A percentile compares a stretch with the other conserved stretches of the same genome.
Evolutionary conservation across 2,888 invertebrate species (phyloP).

Genomic region (Trachelus troglodyta): DNA sequence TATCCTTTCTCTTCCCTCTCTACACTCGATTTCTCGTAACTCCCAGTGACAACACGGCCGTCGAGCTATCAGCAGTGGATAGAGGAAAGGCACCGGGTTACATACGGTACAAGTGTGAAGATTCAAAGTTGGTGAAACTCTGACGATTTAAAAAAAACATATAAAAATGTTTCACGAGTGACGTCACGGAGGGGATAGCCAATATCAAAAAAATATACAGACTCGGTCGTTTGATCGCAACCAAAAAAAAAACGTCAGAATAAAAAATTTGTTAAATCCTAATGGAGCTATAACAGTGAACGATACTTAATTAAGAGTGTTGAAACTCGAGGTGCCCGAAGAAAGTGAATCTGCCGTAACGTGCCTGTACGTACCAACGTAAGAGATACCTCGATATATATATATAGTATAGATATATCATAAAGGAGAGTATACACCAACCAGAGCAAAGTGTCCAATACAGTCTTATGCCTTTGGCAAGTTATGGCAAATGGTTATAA

Average conservation of each 20-base stretch:
- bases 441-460: neutral
- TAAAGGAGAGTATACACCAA: neutral
- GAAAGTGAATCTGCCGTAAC: neutral
- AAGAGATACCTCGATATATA: neutral
- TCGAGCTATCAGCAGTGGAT: neutral
- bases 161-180: neutral
- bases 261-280: neutral
- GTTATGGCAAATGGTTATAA: neutral
- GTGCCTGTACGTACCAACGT: neutral
- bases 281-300: neutral
- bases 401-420: neutral
- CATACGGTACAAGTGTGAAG: neutral
- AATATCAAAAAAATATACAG: neutral
- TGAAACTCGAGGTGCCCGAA: neutral
- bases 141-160: neutral
- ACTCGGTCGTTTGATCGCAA: neutral
- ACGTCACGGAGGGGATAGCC: neutral
- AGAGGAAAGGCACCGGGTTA: neutral
- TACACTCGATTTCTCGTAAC: slow-evolving; percentile 29
- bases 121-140: neutral
- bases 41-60: slow-evolving; percentile 7
- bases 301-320: neutral
- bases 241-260: neutral
- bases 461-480: neutral
- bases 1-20: slow-evolving; percentile 29